Base-by-base conservation (phyloP, 1,140 invertebrate genomes). In the Holotrichia oblita region DNA sequence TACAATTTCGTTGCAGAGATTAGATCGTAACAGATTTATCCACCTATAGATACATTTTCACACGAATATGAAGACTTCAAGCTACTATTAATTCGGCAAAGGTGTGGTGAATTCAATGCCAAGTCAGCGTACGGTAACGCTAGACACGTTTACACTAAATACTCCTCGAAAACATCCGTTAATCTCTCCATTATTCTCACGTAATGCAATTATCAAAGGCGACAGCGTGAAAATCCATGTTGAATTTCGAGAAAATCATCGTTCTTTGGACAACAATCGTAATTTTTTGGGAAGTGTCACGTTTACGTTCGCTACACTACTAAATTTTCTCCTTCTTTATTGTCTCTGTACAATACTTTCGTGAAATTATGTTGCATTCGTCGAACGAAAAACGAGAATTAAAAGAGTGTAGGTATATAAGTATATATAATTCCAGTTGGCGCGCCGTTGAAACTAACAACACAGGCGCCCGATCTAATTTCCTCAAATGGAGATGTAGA, bases 261-360 rank as follows among this genome's bases (percentile, higher is more conserved):
- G 22, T 34, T 27, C 61, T 69, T 69, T 7, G 3, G 22, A 69
- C 61, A 69, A 69, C 14, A 69, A 69, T 69, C 22, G 61, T 69
- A 69, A 69, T 69, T 69, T 69, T 69, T 69, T 69, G 61, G 61
- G 61, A 69, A 69, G 22, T 27, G 61, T 69, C 61, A 69, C 61
- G 61, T 69, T 69, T 24, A 17, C 61, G 22, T 69, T 69, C 61
- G 61, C 24, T 34, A 27, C 61, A 69, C 61, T 27, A 22, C 61
- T 2, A 24, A 24, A 34, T 27, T 69, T 69, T 69, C 61, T 69
- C 20, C 10, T 27, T n/a, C 9, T 34, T 9, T 69, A 24, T 69
- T 27, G 22, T 69, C 61, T 34, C 61, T 12, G 9, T 10, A 69
- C 27, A 34, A 34, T 34, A 34, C 27, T 34, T 34, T 4, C 4